phyloP scores from a whole-genome alignment of 2,888 invertebrate genomes.

The Heliconius aoede region DNA sequence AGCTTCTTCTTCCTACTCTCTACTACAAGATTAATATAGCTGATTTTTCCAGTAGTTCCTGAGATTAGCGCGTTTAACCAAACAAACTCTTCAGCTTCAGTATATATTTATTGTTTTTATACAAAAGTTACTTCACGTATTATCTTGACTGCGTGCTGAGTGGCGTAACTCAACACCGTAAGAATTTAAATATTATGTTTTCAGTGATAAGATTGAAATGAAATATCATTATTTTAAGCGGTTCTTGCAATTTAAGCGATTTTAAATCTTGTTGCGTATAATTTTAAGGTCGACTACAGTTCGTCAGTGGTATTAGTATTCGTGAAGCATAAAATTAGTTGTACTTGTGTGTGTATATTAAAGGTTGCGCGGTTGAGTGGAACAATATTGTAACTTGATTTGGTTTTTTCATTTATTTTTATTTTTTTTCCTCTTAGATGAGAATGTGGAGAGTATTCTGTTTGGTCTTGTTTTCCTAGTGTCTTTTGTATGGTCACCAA shows the following conservation, averaged over 20 bases:
- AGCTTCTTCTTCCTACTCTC: too few species aligned
- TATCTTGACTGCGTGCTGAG: not conserved
- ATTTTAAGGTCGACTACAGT: slow-evolving; percentile 43
- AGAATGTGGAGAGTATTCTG: too few species aligned
- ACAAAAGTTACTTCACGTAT: too few species aligned
- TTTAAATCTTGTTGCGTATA: slow-evolving; percentile 44
- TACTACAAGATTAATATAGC: too few species aligned
- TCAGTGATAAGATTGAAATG: slow-evolving; percentile 19
- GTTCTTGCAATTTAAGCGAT: slow-evolving; percentile 14
- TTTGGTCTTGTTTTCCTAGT: not conserved
- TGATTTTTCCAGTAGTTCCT: too few species aligned
- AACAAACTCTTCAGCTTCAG: too few species aligned
- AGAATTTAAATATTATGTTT: slow-evolving; percentile 19
- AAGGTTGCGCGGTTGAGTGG: slow-evolving; percentile 63
- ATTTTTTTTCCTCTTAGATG: not conserved
- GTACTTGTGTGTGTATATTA: slow-evolving; percentile 70
- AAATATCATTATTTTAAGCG: slow-evolving; percentile 15
- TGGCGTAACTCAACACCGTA: not conserved
- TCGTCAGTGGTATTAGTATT: slow-evolving; percentile 50
- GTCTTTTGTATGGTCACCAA: too few species aligned
- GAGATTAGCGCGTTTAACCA: too few species aligned
- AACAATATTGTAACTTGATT: slow-evolving; percentile 60
- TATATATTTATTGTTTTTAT: too few species aligned
- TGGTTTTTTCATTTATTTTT: not conserved
- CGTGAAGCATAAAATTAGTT: slow-evolving; percentile 66